These are phyloP conservation scores for Actenoides hombroni DNA, from an alignment of 2,113 vertebrate species.

Conservation along the genomic window DNA sequence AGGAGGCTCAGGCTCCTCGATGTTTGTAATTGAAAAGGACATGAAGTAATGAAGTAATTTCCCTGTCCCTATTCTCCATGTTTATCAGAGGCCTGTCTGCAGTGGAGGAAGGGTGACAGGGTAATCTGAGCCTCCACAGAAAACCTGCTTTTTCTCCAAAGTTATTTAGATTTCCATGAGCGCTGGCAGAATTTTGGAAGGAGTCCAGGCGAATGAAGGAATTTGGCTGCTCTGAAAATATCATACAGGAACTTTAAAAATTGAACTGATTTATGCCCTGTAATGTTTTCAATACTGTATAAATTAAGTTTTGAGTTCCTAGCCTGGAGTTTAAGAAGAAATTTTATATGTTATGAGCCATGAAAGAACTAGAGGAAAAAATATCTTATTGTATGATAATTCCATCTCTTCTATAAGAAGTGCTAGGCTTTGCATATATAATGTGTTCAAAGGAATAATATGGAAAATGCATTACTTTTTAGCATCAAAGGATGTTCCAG, in stretches of 20 bases:
- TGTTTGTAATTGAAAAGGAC: conserved; percentile 81
- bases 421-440: conserved; percentile 68
- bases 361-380: conserved; percentile 64
- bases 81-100: conserved; percentile 77
- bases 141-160: conserved; percentile 81
- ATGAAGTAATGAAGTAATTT: conserved; percentile 83
- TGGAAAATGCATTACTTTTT: conserved; percentile 47
- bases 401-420: conserved; percentile 50
- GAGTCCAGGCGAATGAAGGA: conserved; percentile 71
- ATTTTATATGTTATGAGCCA: conserved; percentile 68
- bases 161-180: conserved; percentile 82
- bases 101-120: conserved; percentile 74
- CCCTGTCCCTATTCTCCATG: conserved; percentile 78
- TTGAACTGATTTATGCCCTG: conserved; percentile 78
- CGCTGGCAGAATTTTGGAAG: conserved; percentile 77
- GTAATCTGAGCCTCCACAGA: conserved; percentile 76
- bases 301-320: conserved; percentile 77
- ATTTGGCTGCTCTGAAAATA: conserved; percentile 76
- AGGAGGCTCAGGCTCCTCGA: conserved; percentile 60
- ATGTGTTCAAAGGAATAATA: conserved; percentile 57
- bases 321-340: conserved; percentile 71
- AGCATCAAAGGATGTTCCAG: conserved; percentile 65
- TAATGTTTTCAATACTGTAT: conserved; percentile 81
- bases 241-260: conserved; percentile 75
- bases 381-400: conserved; percentile 58